Conservation (phyloP, 23 tunicate species). For the Oikopleura dioica region DNA sequence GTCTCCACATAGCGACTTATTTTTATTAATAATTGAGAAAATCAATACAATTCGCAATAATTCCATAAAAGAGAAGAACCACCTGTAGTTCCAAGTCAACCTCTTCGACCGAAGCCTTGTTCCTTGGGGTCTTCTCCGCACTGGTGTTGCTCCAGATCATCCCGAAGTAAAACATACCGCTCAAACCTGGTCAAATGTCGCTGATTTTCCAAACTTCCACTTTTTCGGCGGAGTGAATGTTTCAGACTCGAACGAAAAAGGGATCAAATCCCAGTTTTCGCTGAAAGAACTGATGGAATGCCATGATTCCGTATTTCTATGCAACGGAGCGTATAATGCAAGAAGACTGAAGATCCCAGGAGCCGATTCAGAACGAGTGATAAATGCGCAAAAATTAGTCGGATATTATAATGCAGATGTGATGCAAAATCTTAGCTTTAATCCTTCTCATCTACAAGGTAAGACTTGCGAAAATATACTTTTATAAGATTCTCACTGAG, state of each 20-base stretch:
- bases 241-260: neutral
- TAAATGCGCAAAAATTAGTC: neutral
- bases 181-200: neutral
- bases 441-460: no score
- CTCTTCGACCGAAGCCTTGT: neutral
- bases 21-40: no score
- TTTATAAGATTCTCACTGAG: no score
- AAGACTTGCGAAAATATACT: no score
- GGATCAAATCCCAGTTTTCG: no score
- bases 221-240: neutral
- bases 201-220: neutral
- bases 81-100: neutral
- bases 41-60: no score
- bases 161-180: neutral
- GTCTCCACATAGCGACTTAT: no score
- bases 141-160: neutral
- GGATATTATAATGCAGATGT: neutral
- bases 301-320: neutral
- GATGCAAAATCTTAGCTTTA: neutral
- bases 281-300: neutral
- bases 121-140: neutral
- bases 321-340: neutral
- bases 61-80: neutral
- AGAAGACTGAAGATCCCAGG: neutral
- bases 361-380: neutral